phyloP scores from a whole-genome alignment of 1,140 invertebrate species.

The Venturia canescens region DNA sequence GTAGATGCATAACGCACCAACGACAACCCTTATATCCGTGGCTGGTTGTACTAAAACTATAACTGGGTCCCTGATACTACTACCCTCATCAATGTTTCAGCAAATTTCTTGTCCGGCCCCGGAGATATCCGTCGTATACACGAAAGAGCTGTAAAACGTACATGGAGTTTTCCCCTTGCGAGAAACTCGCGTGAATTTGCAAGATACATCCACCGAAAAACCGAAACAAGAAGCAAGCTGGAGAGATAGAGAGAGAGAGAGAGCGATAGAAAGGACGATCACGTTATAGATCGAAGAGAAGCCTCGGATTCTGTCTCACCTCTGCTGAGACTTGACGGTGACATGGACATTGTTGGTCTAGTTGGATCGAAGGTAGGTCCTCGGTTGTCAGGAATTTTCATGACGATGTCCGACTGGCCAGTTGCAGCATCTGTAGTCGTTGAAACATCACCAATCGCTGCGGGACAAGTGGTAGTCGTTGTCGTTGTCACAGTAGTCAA shows the following conservation, averaged over 20 bases:
- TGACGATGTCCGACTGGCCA: slow-evolving; percentile 67
- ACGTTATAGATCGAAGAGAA: background rate
- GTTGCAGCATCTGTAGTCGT: slow-evolving; percentile 72
- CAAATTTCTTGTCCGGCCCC: slow-evolving; percentile 54
- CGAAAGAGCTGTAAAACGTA: slow-evolving; percentile 26
- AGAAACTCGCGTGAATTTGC: slow-evolving; percentile 18
- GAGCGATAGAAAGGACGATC: background rate
- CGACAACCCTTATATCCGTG: slow-evolving; percentile 56
- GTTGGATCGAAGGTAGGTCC: slow-evolving; percentile 67
- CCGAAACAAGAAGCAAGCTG: background rate
- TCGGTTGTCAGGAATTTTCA: slow-evolving; percentile 72
- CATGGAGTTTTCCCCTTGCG: background rate
- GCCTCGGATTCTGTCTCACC: slow-evolving; percentile 78
- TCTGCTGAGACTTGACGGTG: slow-evolving; percentile 85
- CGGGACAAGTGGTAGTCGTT: slow-evolving; percentile 68
- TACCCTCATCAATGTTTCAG: slow-evolving; percentile 64
- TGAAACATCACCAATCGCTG: slow-evolving; percentile 68
- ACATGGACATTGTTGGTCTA: slow-evolving; percentile 79
- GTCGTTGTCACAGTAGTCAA: slow-evolving; percentile 66
- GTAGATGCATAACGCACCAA: slow-evolving; percentile 64
- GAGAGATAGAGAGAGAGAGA: background rate
- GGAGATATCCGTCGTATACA: background rate
- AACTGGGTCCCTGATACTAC: slow-evolving; percentile 11
- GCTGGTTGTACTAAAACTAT: slow-evolving; percentile 20
- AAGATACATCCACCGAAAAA: slow-evolving; percentile 36